phyloP scores from a whole-genome alignment of 2,797 vertebrate species.

The Tragelaphus eurycerus region DNA sequence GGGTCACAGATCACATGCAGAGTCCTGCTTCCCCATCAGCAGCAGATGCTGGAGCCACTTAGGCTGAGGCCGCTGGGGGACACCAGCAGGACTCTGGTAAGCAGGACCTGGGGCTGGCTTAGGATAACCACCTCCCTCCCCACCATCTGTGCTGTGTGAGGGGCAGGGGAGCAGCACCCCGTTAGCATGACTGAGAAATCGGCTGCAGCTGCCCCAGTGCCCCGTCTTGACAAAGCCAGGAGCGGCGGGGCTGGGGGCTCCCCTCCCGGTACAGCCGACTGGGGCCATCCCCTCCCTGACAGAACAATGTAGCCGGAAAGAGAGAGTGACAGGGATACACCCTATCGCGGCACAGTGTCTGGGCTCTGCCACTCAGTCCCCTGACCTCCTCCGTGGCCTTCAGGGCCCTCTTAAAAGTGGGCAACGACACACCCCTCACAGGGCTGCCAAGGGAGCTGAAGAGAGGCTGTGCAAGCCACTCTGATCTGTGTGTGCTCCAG shows the following conservation, averaged over 20 bases:
- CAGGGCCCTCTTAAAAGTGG: not conserved
- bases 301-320: fast-evolving
- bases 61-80: not conserved
- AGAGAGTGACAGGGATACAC: too few species aligned
- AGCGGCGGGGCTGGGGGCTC: fast-evolving
- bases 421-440: too few species aligned
- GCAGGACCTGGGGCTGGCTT: not conserved
- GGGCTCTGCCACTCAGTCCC: not conserved
- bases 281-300: not conserved
- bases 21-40: not conserved
- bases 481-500: not conserved
- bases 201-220: not conserved
- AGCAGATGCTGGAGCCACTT: not conserved
- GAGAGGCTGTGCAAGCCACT: not conserved
- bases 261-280: not conserved
- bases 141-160: fast-evolving
- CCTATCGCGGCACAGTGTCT: not conserved
- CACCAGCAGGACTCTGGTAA: not conserved
- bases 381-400: not conserved
- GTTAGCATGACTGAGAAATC: not conserved
- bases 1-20: not conserved
- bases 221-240: not conserved
- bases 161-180: not conserved
- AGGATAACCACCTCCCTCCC: not conserved
- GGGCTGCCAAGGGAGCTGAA: not conserved